These are phyloP conservation scores for Dioctria rufipes DNA, from an alignment of 2,888 invertebrate species.

Conservation along the genomic window DNA sequence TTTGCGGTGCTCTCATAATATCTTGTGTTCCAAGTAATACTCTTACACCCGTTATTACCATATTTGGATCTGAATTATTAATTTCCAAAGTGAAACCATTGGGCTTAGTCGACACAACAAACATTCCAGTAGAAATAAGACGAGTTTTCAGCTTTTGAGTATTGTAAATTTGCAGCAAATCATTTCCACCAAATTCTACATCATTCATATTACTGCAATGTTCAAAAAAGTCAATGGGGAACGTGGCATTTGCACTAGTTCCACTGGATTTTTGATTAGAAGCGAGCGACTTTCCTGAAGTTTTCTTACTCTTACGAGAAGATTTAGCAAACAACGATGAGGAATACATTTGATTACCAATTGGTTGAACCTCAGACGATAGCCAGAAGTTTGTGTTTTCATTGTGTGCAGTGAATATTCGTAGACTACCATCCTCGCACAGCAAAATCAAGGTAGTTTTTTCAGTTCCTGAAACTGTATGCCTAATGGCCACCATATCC, in stretches of 20 bases:
- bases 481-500: slow-evolving; percentile 96
- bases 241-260: slow-evolving; percentile 74
- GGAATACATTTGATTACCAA: slow-evolving; percentile 69
- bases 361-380: slow-evolving; percentile 75
- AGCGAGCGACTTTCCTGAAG: slow-evolving; percentile 53
- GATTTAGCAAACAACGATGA: slow-evolving; percentile 67
- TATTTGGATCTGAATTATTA: slow-evolving; percentile 86
- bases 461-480: slow-evolving; percentile 84
- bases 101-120: slow-evolving; percentile 93
- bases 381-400: slow-evolving; percentile 82
- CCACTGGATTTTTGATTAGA: slow-evolving; percentile 72
- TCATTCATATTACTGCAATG: slow-evolving; percentile 93
- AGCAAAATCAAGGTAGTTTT: slow-evolving; percentile 93
- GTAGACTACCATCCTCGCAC: slow-evolving; percentile 96
- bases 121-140: slow-evolving; percentile 79
- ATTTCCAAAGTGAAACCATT: slow-evolving; percentile 92
- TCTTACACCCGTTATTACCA: slow-evolving; percentile 92
- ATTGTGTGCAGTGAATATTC: slow-evolving; percentile 93
- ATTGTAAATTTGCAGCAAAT: slow-evolving; percentile 94
- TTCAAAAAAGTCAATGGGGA: slow-evolving; percentile 98
- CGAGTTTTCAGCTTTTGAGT: slow-evolving; percentile 93
- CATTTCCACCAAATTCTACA: slow-evolving; percentile 95
- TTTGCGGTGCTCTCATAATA: slow-evolving; percentile 67
- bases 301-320: slow-evolving; percentile 61
- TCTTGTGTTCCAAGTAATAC: slow-evolving; percentile 82